Evolutionary conservation across 2,888 invertebrate genomes (phyloP).

Genomic region (Spodoptera exigua): DNA sequence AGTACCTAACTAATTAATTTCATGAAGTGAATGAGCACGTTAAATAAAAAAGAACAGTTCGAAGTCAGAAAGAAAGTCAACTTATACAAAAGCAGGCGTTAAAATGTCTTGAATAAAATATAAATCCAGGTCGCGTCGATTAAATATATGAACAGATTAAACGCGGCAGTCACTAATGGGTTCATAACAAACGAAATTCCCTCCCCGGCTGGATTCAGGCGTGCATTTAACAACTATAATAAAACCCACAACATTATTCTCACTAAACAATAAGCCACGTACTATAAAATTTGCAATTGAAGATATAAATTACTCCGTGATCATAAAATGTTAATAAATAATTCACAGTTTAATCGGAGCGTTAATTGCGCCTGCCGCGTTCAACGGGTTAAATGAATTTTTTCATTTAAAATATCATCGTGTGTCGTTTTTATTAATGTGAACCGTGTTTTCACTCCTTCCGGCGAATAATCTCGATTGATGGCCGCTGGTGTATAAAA

Average conservation of each 20-base stretch:
- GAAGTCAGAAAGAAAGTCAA: constrained; percentile 17
- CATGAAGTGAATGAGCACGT: no score
- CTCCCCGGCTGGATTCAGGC: constrained; percentile 17
- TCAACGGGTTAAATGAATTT: constrained; percentile 58
- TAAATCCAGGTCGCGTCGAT: constrained; percentile 21
- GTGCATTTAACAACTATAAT: constrained; percentile 38
- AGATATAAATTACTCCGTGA: constrained; percentile 54
- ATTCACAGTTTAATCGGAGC: constrained; percentile 74
- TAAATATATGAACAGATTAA: constrained; percentile 42
- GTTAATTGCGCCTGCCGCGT: constrained; percentile 67
- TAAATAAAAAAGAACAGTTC: no score
- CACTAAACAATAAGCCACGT: constrained; percentile 48
- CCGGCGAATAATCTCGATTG: constrained; percentile 69
- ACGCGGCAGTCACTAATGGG: constrained; percentile 32
- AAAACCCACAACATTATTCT: constrained; percentile 31
- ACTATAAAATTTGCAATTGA: constrained; percentile 49
- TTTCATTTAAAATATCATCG: constrained; percentile 70
- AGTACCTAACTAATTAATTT: no score
- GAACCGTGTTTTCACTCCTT: constrained; percentile 65
- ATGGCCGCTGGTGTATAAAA: constrained; percentile 66
- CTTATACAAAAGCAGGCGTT: no score
- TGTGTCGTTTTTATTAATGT: constrained; percentile 71
- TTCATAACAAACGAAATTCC: constrained; percentile 32
- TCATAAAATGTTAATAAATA: constrained; percentile 72
- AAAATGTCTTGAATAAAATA: constrained; percentile 4